A percentile compares a stretch with the other conserved stretches of the same genome.
Conservation (phyloP, 1,140 invertebrate species). For the Lysiphlebus fabarum region DNA sequence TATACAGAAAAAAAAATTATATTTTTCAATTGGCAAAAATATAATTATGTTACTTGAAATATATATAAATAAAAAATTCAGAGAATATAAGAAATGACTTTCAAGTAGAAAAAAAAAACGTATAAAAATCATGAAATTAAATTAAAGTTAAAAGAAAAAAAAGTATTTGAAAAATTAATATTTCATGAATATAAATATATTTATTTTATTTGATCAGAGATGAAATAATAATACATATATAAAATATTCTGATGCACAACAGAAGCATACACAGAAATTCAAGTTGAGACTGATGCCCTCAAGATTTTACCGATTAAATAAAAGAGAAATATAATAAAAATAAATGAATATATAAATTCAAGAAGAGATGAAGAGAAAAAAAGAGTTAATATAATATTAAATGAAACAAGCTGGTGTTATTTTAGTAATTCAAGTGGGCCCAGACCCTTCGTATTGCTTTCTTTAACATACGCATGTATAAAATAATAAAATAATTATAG, state of each 20-base stretch:
- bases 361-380: conserved; percentile 11
- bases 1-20: too few relatives aligned
- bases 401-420: conserved; percentile 37
- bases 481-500: too few relatives aligned
- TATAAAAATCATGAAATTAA: too few relatives aligned
- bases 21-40: too few relatives aligned
- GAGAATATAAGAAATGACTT: too few relatives aligned
- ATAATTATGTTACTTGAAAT: too few relatives aligned
- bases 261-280: conserved; percentile 16
- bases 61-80: too few relatives aligned
- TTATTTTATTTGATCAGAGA: not conserved
- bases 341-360: not conserved
- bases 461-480: too few relatives aligned
- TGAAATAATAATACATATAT: not conserved
- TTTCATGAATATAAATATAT: too few relatives aligned
- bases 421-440: conserved; percentile 39
- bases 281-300: conserved; percentile 15
- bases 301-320: conserved; percentile 21
- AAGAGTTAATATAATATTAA: conserved; percentile 14
- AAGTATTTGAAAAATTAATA: too few relatives aligned
- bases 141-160: too few relatives aligned
- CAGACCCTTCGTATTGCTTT: not conserved
- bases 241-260: conserved; percentile 4
- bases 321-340: conserved; percentile 15
- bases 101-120: too few relatives aligned